These are phyloP conservation scores for Plebejus melissa DNA, from an alignment of 2,888 invertebrate species.

Conservation along the genomic window DNA sequence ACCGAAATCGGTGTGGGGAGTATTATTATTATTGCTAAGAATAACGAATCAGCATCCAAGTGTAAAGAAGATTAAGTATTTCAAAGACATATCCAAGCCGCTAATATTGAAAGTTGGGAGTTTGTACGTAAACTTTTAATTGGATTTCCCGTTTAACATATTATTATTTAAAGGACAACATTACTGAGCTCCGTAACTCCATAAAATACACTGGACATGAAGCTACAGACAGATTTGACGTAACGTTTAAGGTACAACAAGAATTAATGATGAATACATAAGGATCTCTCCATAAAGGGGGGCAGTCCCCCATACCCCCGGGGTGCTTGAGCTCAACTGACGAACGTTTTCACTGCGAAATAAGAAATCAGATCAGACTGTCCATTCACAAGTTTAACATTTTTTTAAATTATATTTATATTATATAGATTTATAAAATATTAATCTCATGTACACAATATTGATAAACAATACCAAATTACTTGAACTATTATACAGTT, in stretches of 20 bases:
- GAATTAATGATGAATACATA: no score
- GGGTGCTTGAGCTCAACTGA: no score
- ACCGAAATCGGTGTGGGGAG: no score
- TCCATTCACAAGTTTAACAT: no score
- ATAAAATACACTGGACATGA: not conserved
- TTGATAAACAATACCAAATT: no score
- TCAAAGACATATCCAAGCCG: constrained; percentile 9
- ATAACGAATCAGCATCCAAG: not conserved
- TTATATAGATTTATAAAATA: no score
- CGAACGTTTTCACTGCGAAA: no score
- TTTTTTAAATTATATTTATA: no score
- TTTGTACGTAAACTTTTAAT: constrained; percentile 22
- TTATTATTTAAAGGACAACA: constrained; percentile 8
- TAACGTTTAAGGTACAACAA: not conserved
- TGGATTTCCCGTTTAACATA: constrained; percentile 18
- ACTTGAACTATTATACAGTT: no score
- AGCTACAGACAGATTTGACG: not conserved
- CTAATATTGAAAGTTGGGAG: constrained; percentile 14
- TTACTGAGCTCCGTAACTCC: constrained; percentile 3
- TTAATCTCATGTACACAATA: no score
- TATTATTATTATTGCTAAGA: not conserved
- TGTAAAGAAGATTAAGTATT: constrained; percentile 16
- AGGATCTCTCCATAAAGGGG: not conserved
- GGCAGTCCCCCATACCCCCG: no score
- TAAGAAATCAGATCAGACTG: no score